Base-by-base conservation (phyloP, 2,113 vertebrate genomes). In the Canis aureus region DNA sequence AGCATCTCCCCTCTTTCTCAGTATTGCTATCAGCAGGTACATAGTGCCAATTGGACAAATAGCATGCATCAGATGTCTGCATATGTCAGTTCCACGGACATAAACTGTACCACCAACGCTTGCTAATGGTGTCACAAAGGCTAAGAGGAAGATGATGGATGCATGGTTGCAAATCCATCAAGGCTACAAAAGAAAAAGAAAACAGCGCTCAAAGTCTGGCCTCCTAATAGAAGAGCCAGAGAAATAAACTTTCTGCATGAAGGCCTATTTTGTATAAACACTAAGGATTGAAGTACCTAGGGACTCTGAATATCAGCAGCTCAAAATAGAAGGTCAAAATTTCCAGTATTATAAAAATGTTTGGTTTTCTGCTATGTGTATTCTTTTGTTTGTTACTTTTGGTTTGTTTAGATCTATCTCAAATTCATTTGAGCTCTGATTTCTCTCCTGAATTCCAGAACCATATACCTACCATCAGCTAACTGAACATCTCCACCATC, bases 311-410 rank as follows among this genome's bases (percentile, higher is more conserved):
- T 43, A 73, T 11, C 22, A 64, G n/a, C 49, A 76, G 23, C 64
- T 71, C 32, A 59, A 95, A 96, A 88, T 38, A 67, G 3, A 86
- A 87, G 29, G 49, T 87, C 74, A 67, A 6, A 82, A 95, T 95
- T 93, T 80, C 57, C 93, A 71, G 11, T 89, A 88, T 71, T 74
- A 80, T 38, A 27, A 87, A 88, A 80, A 88, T 66, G 6, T 66
- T 88, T 74, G 20, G 2, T 88, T 89, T 91, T 11, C 60, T 94
- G 23, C 20, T 85, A 10, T 10, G 5, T 20, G 7, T 81, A 7
- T 60, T 20, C 62, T 79, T 74, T 13, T 59, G 9, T 86, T 62
- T 55, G 7, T 73, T 67, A 80, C 15, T 49, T 92, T 19, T 4
- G 35, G 59, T 71, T 35, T 76, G 4, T 43, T 83, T 81, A 38